These are phyloP conservation scores for Eulemur rufifrons DNA, from an alignment of 2,113 vertebrate genomes.

Conservation along the genomic window DNA sequence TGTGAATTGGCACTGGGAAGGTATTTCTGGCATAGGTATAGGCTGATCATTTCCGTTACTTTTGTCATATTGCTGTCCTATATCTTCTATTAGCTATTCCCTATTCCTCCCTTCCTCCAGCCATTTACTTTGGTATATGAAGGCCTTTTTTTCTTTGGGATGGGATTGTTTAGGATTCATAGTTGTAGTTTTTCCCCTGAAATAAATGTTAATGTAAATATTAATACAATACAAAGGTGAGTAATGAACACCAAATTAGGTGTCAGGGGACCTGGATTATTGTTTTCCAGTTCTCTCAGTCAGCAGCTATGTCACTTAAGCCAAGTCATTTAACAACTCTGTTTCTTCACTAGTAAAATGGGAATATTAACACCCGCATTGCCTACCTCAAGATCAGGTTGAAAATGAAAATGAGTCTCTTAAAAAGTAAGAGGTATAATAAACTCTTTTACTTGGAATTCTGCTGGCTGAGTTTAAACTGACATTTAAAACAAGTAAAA, in stretches of 20 bases:
- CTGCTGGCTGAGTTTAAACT: background rate
- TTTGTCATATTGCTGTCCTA: background rate
- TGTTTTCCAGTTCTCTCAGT: constrained; percentile 50
- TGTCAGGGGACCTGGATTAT: background rate
- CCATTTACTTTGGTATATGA: background rate
- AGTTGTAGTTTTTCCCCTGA: background rate
- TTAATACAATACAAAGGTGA: background rate
- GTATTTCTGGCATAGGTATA: background rate
- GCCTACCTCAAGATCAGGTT: background rate
- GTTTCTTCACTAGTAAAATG: constrained; percentile 24
- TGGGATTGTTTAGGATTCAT: background rate
- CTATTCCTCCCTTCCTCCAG: background rate
- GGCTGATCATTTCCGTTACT: background rate
- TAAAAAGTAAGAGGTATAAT: constrained; percentile 45
- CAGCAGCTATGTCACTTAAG: constrained; percentile 15
- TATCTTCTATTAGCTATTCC: background rate
- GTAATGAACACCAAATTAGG: background rate
- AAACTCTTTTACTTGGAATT: constrained; percentile 26
- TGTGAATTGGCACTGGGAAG: background rate
- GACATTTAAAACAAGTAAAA: constrained; percentile 13
- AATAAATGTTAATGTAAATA: constrained; percentile 22
- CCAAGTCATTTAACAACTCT: constrained; percentile 6
- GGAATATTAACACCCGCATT: background rate
- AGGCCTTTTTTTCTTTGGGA: background rate
- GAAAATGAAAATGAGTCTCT: constrained; percentile 37